phyloP scores from a whole-genome alignment of 1,140 invertebrate species.

The Heliconius nattereri region DNA sequence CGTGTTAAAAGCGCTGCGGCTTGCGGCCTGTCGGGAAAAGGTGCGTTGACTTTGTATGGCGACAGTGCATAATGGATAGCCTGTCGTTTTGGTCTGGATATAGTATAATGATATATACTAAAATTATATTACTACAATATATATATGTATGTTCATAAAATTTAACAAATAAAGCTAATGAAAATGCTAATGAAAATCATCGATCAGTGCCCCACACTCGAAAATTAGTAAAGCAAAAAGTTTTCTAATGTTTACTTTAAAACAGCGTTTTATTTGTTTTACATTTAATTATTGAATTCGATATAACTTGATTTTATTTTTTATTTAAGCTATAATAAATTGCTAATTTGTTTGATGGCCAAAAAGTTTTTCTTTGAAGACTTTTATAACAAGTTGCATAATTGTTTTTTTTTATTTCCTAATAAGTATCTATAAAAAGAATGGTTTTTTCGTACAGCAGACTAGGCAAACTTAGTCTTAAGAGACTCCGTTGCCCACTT shows the following conservation, averaged over 20 bases:
- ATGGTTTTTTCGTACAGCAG: too few species aligned
- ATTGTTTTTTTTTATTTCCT: too few species aligned
- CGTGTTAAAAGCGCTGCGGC: conserved; percentile 58
- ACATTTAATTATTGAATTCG: background rate
- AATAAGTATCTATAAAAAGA: too few species aligned
- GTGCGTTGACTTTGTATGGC: conserved; percentile 45
- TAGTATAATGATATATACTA: background rate
- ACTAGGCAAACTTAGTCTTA: background rate
- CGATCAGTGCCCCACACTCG: background rate
- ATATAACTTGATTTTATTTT: too few species aligned
- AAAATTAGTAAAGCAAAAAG: background rate
- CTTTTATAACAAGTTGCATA: background rate
- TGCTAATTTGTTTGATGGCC: too few species aligned
- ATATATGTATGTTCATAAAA: background rate
- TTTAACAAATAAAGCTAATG: too few species aligned
- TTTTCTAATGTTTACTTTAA: background rate
- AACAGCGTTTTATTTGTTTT: background rate
- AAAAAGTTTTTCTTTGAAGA: background rate
- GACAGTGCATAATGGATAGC: conserved; percentile 32
- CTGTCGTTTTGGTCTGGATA: background rate
- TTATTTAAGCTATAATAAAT: too few species aligned
- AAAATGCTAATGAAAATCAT: background rate
- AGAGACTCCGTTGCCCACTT: background rate
- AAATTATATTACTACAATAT: background rate
- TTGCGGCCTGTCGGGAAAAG: conserved; percentile 49